Base-by-base conservation (phyloP, 1,140 invertebrate species). In the Nilaparvata lugens region DNA sequence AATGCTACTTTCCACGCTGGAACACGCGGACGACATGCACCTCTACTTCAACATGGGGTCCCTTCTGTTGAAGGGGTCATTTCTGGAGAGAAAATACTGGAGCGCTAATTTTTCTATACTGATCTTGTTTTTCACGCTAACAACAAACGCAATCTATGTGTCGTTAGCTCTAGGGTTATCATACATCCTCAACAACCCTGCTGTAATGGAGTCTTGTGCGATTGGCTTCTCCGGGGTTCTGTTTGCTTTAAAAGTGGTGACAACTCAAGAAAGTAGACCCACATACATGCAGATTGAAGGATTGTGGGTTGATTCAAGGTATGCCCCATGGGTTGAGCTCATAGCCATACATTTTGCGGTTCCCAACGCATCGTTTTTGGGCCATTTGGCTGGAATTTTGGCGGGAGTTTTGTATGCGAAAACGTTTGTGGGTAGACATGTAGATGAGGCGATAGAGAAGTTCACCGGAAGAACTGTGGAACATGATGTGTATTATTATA, bases 1-100 rank as follows among this genome's bases (percentile, higher is more conserved):
- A n/a, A 74, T 88, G 9, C 53, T 87, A 11, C 62, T 83, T 6
- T 81, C 80, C 1, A 75, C 80, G 13, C 77, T 88, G 62, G 83
- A 83, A 69, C 86, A 88, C 74, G 82, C 75, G 1, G 79, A 84
- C 52, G 85, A 87, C 64, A 82, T 84, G 79, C 86, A 88, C 73
- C 74, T 88, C 0, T 87, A 87, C 67, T 87, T 84, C 68, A 88
- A 88, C 66, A 88, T 88, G 85, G 70, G 80, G 14, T 87, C 85
- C 1, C 81, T 87, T 40, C 70, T 86, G 7, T 71, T 81, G 21
- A 88, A 87, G 74, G 86, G 84, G 7, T 71, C 72, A 4, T 64
- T 75, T 28, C 67, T 83, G 1, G 86, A 88, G 68, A 73, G 71
- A 7, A 73, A 74, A 62, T 81, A 81, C 65, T 79, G 80, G 18